Conservation (phyloP, 2,113 vertebrate species). For the Sula dactylatra region DNA sequence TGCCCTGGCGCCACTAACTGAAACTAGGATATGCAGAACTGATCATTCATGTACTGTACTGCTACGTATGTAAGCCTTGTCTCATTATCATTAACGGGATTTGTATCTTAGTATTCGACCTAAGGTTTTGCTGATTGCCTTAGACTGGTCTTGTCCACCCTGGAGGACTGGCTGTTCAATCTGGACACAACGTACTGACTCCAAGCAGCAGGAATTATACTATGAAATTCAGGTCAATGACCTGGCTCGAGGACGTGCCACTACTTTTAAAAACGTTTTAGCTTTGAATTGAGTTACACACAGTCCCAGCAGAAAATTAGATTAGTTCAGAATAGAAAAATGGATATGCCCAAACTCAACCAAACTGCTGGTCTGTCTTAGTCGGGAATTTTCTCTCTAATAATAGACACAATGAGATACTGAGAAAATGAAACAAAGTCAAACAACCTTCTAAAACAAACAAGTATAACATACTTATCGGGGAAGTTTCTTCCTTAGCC, state of each 20-base stretch:
- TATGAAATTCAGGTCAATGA: not conserved
- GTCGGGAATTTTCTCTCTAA: not conserved
- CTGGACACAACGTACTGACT: not conserved
- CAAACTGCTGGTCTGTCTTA: not conserved
- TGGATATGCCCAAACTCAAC: not conserved
- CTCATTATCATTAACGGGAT: not conserved
- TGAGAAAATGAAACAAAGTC: not conserved
- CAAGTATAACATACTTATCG: not conserved
- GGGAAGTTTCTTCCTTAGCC: not conserved
- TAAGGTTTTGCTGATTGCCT: not conserved
- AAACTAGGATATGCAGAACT: not conserved
- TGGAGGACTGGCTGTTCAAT: not conserved
- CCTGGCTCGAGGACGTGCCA: rapidly evolving
- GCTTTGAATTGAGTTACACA: not conserved
- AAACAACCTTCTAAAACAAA: not conserved
- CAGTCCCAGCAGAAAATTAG: not conserved
- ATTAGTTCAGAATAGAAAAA: not conserved
- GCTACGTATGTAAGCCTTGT: rapidly evolving
- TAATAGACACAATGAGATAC: not conserved
- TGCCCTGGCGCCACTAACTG: not conserved
- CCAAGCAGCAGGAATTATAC: not conserved
- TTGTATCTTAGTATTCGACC: not conserved
- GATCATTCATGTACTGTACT: not conserved
- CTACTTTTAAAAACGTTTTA: not conserved
- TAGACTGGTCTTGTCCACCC: not conserved